Base-by-base conservation (phyloP, 2,113 vertebrate genomes). In the Austrofundulus limnaeus region DNA sequence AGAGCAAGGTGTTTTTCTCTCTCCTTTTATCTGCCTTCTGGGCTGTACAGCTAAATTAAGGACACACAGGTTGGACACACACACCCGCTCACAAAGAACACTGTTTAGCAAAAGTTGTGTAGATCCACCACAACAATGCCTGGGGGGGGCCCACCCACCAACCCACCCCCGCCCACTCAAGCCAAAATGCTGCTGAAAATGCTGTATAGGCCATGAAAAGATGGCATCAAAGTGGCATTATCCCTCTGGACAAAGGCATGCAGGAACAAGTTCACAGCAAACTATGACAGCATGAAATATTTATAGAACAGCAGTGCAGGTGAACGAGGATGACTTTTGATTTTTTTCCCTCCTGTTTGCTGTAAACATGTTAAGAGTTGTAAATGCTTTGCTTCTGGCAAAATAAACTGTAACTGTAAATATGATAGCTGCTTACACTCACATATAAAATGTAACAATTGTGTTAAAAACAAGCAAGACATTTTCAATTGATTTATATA, bases 1-100 rank as follows among this genome's bases (percentile, higher is more conserved):
- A 83, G 82, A 80, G 73, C 38, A 66, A 64, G 71, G 69, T 63
- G 61, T 84, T 72, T 74, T 72, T 83, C 69, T 84, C 70, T 53
- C 73, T 71, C 37, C 57, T 70, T 87, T 62, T 77, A 60, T 75
- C 38, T 83, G 80, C 80, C 85, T 90, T 70, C 77, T 34, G 85
- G 85, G 75, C 77, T 84, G 31, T 66, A 53, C 74, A 68, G 46
- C 39, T 45, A 62, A 85, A 88, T 87, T 83, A 84, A 68, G 61
- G 48, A 78, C 67, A 66, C 57, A 54, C 61, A 53, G 59, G 65
- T 49, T 46, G 63, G 19, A 50, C 41, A 20, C 24, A 13, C 61
- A 46, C 28, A 37, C 45, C 31, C 48, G 19, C 51, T 28, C 43
- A 63, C 25, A 62, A 14, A 72, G 46, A 15, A 37, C 72, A 62